phyloP scores from a whole-genome alignment of 2,888 invertebrate species.

The Deroplatys truncata region DNA sequence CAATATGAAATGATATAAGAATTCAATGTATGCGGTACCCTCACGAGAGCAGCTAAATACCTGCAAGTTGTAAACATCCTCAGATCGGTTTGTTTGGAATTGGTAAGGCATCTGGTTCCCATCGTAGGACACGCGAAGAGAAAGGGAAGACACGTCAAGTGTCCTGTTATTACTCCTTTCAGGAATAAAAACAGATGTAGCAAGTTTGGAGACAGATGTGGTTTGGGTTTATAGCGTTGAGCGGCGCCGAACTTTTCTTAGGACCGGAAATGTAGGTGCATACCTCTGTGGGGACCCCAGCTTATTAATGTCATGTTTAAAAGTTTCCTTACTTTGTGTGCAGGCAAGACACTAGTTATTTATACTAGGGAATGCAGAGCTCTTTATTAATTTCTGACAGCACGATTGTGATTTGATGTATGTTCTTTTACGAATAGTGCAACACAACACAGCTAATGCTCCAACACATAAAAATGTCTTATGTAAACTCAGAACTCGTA shows the following conservation, averaged over 20 bases:
- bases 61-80: background rate
- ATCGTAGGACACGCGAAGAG: background rate
- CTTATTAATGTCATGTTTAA: background rate
- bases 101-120: background rate
- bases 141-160: background rate
- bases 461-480: too few species aligned
- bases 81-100: background rate
- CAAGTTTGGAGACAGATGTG: background rate
- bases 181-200: background rate
- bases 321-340: background rate
- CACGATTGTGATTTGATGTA: too few species aligned
- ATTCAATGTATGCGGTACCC: too few species aligned
- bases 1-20: too few species aligned
- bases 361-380: too few species aligned
- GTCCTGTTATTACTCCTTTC: background rate
- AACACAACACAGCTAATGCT: too few species aligned
- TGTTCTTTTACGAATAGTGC: too few species aligned
- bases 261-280: background rate
- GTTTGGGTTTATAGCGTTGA: background rate
- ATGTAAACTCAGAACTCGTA: too few species aligned
- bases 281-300: too few species aligned
- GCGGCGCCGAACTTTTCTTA: background rate
- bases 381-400: too few species aligned
- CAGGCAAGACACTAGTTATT: too few species aligned
- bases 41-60: background rate